These are phyloP conservation scores for Corythornis madagascariensis DNA, from an alignment of 2,113 vertebrate species.

Conservation along the genomic window DNA sequence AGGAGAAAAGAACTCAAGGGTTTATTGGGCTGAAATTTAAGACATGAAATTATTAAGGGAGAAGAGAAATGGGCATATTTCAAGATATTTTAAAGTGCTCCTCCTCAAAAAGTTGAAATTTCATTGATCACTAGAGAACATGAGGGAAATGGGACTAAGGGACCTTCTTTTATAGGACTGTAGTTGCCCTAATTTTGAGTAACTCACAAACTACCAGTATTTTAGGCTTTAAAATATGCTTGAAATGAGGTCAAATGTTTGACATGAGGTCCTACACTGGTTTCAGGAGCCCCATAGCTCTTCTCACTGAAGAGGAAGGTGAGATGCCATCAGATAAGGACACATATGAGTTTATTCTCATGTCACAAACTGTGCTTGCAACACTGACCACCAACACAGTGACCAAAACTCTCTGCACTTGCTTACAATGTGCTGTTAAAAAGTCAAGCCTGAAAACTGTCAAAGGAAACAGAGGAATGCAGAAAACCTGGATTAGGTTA, in stretches of 20 bases:
- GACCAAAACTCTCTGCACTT: background rate
- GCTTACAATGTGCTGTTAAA: background rate
- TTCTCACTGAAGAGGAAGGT: background rate
- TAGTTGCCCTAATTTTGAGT: background rate
- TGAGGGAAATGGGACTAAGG: background rate
- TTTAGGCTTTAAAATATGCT: background rate
- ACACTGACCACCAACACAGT: background rate
- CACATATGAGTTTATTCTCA: fast-evolving
- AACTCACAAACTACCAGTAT: background rate
- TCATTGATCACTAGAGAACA: background rate
- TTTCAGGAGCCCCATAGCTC: background rate
- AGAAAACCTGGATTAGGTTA: background rate
- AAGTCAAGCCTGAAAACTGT: background rate
- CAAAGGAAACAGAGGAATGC: background rate
- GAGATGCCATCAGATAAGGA: background rate
- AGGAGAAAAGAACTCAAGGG: background rate
- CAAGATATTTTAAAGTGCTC: background rate
- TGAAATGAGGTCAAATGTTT: background rate
- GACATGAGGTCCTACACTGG: fast-evolving
- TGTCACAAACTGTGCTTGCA: background rate
- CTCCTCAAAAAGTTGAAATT: background rate
- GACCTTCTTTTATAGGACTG: background rate
- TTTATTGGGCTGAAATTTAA: background rate
- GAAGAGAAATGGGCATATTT: background rate
- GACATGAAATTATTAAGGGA: background rate